A percentile compares a stretch with the other conserved stretches of the same genome.
phyloP scores from a whole-genome alignment of 2,888 invertebrate species.

The Ellobium chinense region DNA sequence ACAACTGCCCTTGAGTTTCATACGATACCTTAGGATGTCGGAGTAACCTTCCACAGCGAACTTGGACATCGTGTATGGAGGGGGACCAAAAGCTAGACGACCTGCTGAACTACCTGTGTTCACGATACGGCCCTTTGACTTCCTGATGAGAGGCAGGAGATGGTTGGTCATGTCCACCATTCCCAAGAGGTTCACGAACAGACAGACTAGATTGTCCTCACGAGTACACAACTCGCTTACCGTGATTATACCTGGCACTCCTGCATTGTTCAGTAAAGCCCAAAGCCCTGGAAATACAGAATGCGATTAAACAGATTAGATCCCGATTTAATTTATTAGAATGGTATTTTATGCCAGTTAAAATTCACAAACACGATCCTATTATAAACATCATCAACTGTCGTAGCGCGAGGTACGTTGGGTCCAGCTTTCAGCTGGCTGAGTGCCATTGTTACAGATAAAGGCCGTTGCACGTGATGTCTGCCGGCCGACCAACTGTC shows the following conservation, averaged over 20 bases:
- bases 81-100: slow-evolving; percentile 49
- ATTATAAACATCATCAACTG: no score
- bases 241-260: not conserved
- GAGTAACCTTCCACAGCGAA: slow-evolving; percentile 68
- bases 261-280: slow-evolving; percentile 35
- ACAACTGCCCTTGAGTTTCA: no score
- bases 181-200: slow-evolving; percentile 29
- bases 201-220: not conserved
- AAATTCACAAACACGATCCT: no score
- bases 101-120: not conserved
- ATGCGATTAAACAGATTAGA: no score
- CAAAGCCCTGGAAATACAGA: slow-evolving; percentile 37
- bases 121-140: slow-evolving; percentile 20
- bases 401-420: no score
- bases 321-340: no score
- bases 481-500: no score
- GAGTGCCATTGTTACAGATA: no score
- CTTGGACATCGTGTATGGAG: slow-evolving; percentile 69
- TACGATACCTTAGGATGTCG: slow-evolving; percentile 68
- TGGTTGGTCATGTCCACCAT: not conserved
- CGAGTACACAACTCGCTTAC: slow-evolving; percentile 2
- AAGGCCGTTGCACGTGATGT: no score
- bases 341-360: no score
- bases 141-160: slow-evolving; percentile 25
- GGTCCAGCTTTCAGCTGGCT: no score